Conservation (phyloP, 2,797 vertebrate genomes). For the Enteromius viviparus region DNA sequence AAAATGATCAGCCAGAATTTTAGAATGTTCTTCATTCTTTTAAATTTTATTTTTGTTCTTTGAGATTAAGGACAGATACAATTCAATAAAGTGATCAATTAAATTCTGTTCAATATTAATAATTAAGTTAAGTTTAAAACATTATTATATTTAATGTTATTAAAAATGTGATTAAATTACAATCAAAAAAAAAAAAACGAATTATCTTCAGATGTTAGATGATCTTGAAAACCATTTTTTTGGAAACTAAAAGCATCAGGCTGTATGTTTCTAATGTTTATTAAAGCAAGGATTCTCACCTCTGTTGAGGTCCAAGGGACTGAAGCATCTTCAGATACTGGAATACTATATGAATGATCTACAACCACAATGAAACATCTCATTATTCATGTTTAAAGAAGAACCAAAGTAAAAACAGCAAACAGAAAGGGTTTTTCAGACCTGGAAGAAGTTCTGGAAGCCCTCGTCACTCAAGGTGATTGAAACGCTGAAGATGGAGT, state of each 20-base stretch:
- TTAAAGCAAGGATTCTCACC: slow-evolving; percentile 72
- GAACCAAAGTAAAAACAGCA: not conserved
- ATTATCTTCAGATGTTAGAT: not conserved
- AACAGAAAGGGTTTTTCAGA: slow-evolving; percentile 57
- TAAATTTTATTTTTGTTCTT: not conserved
- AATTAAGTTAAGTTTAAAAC: not conserved
- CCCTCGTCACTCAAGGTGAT: slow-evolving; percentile 93
- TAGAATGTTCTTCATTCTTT: not conserved
- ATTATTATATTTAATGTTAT: not conserved
- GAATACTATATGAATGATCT: slow-evolving; percentile 93
- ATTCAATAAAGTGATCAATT: not conserved
- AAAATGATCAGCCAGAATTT: not conserved
- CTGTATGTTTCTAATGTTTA: not conserved
- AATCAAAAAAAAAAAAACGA: not conserved
- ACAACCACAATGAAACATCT: slow-evolving; percentile 57
- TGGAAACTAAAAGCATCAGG: not conserved
- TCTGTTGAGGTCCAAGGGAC: slow-evolving; percentile 88
- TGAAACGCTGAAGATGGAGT: slow-evolving; percentile 94
- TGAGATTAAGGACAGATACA: no score
- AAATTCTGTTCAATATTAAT: not conserved
- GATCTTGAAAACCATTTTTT: not conserved
- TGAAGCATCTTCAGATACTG: slow-evolving; percentile 98
- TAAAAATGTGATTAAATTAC: not conserved
- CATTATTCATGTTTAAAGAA: not conserved
- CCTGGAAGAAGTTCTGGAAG: slow-evolving; percentile 91